Percentiles rank a stretch among this genome's conserved stretches.
These are phyloP conservation scores for Macropodus opercularis DNA, from an alignment of 2,797 vertebrate genomes.

Conservation along the genomic window DNA sequence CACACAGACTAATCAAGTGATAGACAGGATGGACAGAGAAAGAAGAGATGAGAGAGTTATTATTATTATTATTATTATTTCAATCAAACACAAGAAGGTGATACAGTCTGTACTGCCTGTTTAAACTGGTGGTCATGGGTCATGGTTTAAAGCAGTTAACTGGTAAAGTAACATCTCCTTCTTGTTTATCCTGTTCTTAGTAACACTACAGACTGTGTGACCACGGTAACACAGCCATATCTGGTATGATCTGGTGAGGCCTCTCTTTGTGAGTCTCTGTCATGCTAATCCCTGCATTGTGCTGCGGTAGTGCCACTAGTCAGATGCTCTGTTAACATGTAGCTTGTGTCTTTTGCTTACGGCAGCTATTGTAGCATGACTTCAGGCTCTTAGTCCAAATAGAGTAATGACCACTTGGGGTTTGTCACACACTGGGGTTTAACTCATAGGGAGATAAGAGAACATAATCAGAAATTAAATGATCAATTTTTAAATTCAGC, in stretches of 20 bases:
- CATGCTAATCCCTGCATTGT: constrained; percentile 41
- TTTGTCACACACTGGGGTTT: not conserved
- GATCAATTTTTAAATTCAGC: too few relatives aligned
- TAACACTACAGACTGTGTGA: constrained; percentile 6
- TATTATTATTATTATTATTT: too few relatives aligned
- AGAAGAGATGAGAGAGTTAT: not conserved
- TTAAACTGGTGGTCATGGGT: too few relatives aligned
- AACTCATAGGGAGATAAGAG: not conserved
- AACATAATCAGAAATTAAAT: not conserved
- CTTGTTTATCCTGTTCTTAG: constrained; percentile 11
- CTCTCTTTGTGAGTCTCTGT: constrained; percentile 23
- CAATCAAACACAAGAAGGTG: not conserved
- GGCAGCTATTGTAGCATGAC: not conserved
- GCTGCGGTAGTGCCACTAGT: not conserved
- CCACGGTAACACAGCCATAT: not conserved
- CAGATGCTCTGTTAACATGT: not conserved
- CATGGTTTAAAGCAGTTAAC: too few relatives aligned
- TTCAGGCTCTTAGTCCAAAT: not conserved
- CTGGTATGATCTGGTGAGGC: constrained; percentile 19
- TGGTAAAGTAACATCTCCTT: constrained; percentile 7
- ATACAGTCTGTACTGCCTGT: too few relatives aligned
- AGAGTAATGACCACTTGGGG: not conserved
- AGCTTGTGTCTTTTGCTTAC: not conserved
- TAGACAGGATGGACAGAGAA: constrained; percentile 9
- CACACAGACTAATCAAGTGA: constrained; percentile 44